Base-by-base conservation (phyloP, 2,797 vertebrate genomes). In the Megalops cyprinoides region DNA sequence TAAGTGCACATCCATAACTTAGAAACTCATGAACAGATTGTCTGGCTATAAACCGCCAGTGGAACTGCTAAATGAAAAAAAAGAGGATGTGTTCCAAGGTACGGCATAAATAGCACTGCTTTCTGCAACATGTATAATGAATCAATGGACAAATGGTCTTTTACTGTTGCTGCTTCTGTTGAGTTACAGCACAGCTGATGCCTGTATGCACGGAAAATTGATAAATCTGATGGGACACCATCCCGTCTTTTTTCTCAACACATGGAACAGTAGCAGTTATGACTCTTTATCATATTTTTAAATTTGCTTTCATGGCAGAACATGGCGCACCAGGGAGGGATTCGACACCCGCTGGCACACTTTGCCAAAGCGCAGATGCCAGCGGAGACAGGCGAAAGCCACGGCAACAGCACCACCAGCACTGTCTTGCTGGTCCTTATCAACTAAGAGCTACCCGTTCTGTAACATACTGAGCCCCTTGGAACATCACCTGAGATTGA, bases 11-110 rank as follows among this genome's bases (percentile, higher is more conserved):
- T 87, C 85, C 79, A 83, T 88, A 89, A 90, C 87, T 86, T 84
- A 86, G 60, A 37, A 79, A 84, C 42, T 69, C 83, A 86, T 77
- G 86, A 90, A 88, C 88, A 91, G 89, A 92, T 92, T 91, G 87
- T 84, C 84, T 88, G 90, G 87, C 89, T 85, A 81, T 49, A 49
- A 85, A 74, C 62, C 84, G 67, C 3, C 58, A 49, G 7, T 78
- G 42, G 69, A 74, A 87, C 85, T 86, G 82, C 88, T 91, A 86
- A 76, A 76, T 69, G 60, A 55, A 62, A 46, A 37, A 37, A 44
- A 34, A 74, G 67, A 77, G 51, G 37, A 56, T 74, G 82, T 28
- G 53, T 84, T 88, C 84, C 85, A 86, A 87, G 42, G 62, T 85
- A 79, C 80, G 39, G 83, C 85, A 90, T 84, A 87, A 91, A 90